Evolutionary conservation across 1,140 invertebrate genomes (phyloP).

Genomic region (Eumaeus atala): DNA sequence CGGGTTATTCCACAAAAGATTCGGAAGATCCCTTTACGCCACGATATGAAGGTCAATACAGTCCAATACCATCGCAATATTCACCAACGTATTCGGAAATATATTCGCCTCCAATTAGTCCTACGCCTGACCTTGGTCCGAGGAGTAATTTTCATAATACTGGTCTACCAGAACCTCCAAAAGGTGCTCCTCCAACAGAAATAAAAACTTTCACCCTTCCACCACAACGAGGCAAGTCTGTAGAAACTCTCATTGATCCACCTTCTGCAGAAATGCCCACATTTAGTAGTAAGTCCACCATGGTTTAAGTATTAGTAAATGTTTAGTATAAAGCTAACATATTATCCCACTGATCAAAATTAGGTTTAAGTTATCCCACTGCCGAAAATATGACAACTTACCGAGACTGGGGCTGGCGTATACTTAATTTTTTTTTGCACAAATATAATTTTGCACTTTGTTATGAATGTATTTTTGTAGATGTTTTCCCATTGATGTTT

Average conservation of each 20-base stretch:
- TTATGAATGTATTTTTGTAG: constrained; percentile 15
- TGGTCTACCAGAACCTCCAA: constrained; percentile 66
- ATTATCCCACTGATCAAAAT: constrained; percentile 31
- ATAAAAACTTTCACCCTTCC: constrained; percentile 66
- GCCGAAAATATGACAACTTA: constrained; percentile 22
- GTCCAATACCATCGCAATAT: constrained; percentile 61
- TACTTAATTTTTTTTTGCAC: constrained; percentile 17
- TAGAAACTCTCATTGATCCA: constrained; percentile 63
- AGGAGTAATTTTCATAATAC: constrained; percentile 54
- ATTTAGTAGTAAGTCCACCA: constrained; percentile 65
- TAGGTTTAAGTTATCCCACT: constrained; percentile 16
- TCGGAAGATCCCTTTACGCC: constrained; percentile 57
- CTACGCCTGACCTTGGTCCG: constrained; percentile 55
- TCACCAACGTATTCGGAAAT: constrained; percentile 68
- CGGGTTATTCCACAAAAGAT: constrained; percentile 65
- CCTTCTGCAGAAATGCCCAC: constrained; percentile 50
- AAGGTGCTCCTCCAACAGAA: constrained; percentile 54
- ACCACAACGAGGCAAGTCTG: constrained; percentile 56
- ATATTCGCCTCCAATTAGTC: constrained; percentile 66
- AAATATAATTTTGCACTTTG: constrained; percentile 22
- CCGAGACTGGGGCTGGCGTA: constrained; percentile 18
- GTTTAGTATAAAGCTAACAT: neutral
- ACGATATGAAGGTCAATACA: constrained; percentile 60
- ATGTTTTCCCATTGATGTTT: constrained; percentile 46
- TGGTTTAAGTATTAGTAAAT: constrained; percentile 46